Evolutionary conservation across 2,113 vertebrate species (phyloP), one percentile per base, ranked within the genome.

Genomic region (Dendropsophus ebraccatus): DNA sequence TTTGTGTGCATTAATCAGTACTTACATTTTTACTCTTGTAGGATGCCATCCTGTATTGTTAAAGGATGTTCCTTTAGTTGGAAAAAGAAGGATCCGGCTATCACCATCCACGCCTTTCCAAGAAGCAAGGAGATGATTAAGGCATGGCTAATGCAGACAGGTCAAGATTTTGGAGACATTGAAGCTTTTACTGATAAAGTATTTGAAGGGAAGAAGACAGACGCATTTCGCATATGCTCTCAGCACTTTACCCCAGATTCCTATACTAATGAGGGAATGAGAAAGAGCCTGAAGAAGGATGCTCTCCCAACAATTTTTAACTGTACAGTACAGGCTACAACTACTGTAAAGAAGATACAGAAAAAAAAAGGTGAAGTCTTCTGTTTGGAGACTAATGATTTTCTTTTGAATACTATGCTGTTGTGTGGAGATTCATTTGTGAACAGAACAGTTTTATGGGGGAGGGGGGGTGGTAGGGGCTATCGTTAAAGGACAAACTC

Each of bases 91-190:
- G 30, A 82, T 49, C 28, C 28, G 0, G 14, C 10, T 4, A 70
- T 70, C 16, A 28, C 62, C 10, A 65, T 82, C 16, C 62, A 82
- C 52, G 62, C n/a, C 17, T 82, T 82, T 32, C 81, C 81, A 25
- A 82, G 67, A 1, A 82, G 49, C 28, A n/a, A 52, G 65, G 37
- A 19, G 19, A 58, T 19, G 45, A 70, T 82, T 25, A 82, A 82
- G 35, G 45, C 28, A 7, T 82, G 81, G 81, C 81, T 82, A 14
- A 65, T 14, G 17, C 45, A 82, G 25, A 82, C 62, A 11, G 81
- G 81, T 12, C 81, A 82, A 67, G 81, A 82, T 32, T 70, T 70
- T 14, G 81, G 62, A 52, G 81, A 82, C 62, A 45, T 70, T 28
- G 47, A 82, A 2, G 41, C 62, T 16, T 82, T 70, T 23, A 50